Evolutionary conservation across 2,888 invertebrate genomes (phyloP), one percentile per base, ranked within the genome.

Genomic region (Altica lythri): DNA sequence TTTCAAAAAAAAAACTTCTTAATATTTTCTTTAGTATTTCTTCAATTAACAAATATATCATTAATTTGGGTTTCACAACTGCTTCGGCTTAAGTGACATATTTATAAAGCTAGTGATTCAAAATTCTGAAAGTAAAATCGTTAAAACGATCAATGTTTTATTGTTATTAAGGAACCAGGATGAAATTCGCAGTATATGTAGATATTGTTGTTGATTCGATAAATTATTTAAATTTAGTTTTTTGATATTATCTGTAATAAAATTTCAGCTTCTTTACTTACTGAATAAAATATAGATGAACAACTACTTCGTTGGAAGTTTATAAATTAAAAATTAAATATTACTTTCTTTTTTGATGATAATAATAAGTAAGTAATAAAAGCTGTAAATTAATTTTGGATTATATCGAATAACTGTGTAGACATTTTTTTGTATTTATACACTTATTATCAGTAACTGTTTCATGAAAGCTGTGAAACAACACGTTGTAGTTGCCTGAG

Each of bases 61-160:
- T 54, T 49, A 57, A 48, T 38, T 59, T 54, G 59, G 29, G 46
- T 43, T 47, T 29, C 56, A 59, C 47, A 16, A 37, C 13, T 40
- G 72, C 72, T 73, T 72, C 63, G 66, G 74, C 74, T 74, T 72
- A 57, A 68, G 68, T 71, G 63, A 67, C 68, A 71, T 69, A 70
- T 69, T 67, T 65, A 61, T 59, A 68, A 70, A 72, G 71, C 71
- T 74, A 75, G 74, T 72, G 74, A 75, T 74, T 75, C 70, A 70
- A 73, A 67, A 68, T 67, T 68, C 59, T 62, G 65, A 68, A 68
- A n/a, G n/a, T n/a, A 70, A 78, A 72, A 78, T 82, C 82, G 82
- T 82, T 83, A 82, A 40, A 40, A 80, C 69, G 70, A 83, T 83
- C 80, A 82, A 83, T 83, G 83, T 83, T 83, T 83, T 83, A 83